These are phyloP conservation scores for Lepeophtheirus nordmannii DNA, from an alignment of 2,888 invertebrate species.

Conservation along the genomic window DNA sequence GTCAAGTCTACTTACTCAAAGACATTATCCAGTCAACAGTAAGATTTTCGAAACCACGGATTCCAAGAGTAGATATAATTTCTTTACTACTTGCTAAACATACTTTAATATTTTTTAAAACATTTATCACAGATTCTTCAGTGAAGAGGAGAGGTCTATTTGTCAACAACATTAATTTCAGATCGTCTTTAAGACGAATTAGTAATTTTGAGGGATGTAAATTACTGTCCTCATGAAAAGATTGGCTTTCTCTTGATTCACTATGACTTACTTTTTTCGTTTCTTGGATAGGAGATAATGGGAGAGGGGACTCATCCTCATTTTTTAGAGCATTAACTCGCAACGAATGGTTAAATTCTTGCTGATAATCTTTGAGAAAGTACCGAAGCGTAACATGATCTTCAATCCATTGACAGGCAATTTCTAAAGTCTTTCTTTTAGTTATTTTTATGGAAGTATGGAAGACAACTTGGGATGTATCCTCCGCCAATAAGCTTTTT, in stretches of 20 bases:
- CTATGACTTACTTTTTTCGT: too few species aligned
- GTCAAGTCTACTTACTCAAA: conserved; percentile 12
- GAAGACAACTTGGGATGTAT: conserved; percentile 21
- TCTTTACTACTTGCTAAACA: neutral
- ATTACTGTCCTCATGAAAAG: neutral
- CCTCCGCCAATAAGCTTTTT: conserved; percentile 23
- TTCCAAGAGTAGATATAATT: neutral
- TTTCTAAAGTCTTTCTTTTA: conserved; percentile 10
- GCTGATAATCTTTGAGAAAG: conserved; percentile 4
- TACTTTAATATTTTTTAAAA: conserved; percentile 4
- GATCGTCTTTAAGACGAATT: neutral
- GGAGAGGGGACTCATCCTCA: neutral
- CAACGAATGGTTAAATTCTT: neutral
- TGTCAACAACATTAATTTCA: neutral
- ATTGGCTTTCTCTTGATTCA: too few species aligned
- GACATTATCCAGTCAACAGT: conserved; percentile 7
- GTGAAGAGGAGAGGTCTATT: neutral
- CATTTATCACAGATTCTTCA: neutral
- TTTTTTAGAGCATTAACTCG: neutral
- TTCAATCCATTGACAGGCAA: conserved; percentile 23
- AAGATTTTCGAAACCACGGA: conserved; percentile 2
- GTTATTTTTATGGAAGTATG: conserved; percentile 22
- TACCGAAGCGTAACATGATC: conserved; percentile 16
- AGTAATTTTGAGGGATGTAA: neutral
- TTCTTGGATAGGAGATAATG: neutral